A percentile compares a stretch with the other conserved stretches of the same genome.
Conservation (phyloP, 2,888 invertebrate genomes). For the Ceriagrion tenellum region DNA sequence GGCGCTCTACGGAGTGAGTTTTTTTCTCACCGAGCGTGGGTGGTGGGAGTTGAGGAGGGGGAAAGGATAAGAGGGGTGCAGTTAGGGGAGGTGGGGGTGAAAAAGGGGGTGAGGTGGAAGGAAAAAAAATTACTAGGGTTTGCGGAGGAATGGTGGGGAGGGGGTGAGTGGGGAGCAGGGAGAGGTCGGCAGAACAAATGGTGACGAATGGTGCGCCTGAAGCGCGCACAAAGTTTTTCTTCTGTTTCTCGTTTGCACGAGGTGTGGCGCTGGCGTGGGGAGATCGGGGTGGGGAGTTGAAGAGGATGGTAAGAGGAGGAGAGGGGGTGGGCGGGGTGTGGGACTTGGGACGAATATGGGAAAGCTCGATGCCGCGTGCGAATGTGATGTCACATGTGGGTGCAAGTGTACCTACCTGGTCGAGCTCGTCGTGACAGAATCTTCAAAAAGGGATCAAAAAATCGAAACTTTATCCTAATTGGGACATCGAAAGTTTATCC, state of each 20-base stretch:
- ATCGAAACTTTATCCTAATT: not conserved
- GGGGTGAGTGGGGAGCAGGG: not conserved
- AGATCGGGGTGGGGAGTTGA: not conserved
- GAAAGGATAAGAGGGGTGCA: not conserved
- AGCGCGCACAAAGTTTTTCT: slow-evolving; percentile 48
- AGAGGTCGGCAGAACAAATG: slow-evolving; percentile 3
- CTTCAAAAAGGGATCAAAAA: no score
- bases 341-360: slow-evolving; percentile 1
- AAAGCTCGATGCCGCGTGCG: not conserved
- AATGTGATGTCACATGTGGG: not conserved
- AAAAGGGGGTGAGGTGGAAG: not conserved
- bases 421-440: not conserved
- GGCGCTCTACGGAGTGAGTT: not conserved
- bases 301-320: not conserved
- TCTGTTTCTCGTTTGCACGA: slow-evolving; percentile 21
- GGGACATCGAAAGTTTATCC: not conserved
- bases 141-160: not conserved
- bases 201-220: slow-evolving; percentile 41
- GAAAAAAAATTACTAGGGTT: not conserved
- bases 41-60: not conserved
- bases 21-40: not conserved
- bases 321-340: not conserved
- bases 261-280: not conserved
- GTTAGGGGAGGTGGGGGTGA: not conserved
- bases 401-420: not conserved